A percentile compares a stretch with the other conserved stretches of the same genome.
Conservation (phyloP, 2,888 invertebrate species). For the Cryptophagus acutangulus region DNA sequence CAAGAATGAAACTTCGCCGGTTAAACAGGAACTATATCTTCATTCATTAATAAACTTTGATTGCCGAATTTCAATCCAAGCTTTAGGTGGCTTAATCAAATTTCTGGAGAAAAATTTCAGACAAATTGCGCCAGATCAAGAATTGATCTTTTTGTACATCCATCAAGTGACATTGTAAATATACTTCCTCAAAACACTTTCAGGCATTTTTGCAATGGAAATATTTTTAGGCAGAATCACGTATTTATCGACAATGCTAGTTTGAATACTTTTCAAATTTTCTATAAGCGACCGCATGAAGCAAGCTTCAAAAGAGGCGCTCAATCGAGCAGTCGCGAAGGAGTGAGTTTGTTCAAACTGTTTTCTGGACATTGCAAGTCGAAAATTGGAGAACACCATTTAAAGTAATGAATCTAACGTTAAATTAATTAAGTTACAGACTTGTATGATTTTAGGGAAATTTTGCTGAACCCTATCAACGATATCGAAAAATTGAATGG, state of each 20-base stretch:
- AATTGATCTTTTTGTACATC: conserved; percentile 53
- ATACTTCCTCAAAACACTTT: not conserved
- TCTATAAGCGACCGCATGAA: conserved; percentile 67
- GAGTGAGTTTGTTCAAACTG: conserved; percentile 66
- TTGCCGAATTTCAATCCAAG: conserved; percentile 59
- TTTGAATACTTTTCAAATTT: conserved; percentile 72
- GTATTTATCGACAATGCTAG: conserved; percentile 68
- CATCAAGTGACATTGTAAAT: conserved; percentile 61
- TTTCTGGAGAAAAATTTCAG: conserved; percentile 65
- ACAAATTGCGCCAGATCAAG: conserved; percentile 48
- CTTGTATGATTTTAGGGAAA: conserved; percentile 49
- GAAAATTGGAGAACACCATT: conserved; percentile 57
- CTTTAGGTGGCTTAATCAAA: conserved; percentile 66
- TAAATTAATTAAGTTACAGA: too few species aligned
- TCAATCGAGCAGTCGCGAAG: conserved; percentile 58
- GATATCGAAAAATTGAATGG: conserved; percentile 56
- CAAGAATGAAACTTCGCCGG: conserved; percentile 49
- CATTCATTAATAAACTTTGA: conserved; percentile 61
- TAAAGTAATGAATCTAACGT: too few species aligned
- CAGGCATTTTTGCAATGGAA: not conserved
- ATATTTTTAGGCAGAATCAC: conserved; percentile 56
- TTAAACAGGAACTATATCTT: conserved; percentile 56
- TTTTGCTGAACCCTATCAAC: conserved; percentile 67
- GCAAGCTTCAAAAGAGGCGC: conserved; percentile 67
- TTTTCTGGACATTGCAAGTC: conserved; percentile 63